Evolutionary conservation across 2,797 vertebrate genomes (phyloP).

Genomic region (Crax fasciolata): DNA sequence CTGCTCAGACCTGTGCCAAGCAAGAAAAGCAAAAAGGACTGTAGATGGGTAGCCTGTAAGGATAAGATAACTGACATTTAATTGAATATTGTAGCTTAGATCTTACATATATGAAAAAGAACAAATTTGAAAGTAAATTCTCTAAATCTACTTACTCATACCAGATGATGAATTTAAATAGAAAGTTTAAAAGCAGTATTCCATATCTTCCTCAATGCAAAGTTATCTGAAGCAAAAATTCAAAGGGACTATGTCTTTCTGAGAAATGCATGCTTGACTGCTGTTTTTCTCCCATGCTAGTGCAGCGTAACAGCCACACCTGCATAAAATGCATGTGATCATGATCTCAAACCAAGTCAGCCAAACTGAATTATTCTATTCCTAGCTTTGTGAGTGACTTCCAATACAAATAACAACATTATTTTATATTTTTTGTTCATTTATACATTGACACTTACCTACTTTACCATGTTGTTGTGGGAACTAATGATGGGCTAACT

Average conservation of each 20-base stretch:
- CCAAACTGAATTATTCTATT: background rate
- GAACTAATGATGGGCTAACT: background rate
- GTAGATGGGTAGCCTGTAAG: background rate
- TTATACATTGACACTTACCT: background rate
- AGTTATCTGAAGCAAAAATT: constrained; percentile 3
- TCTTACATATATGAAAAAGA: background rate
- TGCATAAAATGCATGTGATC: constrained; percentile 1
- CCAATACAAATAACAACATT: background rate
- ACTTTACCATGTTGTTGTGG: background rate
- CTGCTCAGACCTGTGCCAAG: background rate
- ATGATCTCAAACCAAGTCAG: background rate
- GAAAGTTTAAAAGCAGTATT: background rate
- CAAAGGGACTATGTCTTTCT: constrained; percentile 3
- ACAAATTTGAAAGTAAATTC: background rate
- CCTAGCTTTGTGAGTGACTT: background rate
- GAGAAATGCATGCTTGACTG: constrained; percentile 4
- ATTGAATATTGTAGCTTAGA: background rate
- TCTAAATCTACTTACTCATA: background rate
- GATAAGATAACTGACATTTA: background rate
- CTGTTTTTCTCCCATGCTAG: background rate
- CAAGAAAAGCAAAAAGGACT: background rate
- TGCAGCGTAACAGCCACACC: constrained; percentile 42
- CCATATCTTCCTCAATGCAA: background rate
- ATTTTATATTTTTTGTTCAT: background rate
- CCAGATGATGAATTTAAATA: background rate